Evolutionary conservation across 2,113 vertebrate genomes (phyloP), one percentile per base, ranked within the genome.

Genomic region (Lagopus leucura): DNA sequence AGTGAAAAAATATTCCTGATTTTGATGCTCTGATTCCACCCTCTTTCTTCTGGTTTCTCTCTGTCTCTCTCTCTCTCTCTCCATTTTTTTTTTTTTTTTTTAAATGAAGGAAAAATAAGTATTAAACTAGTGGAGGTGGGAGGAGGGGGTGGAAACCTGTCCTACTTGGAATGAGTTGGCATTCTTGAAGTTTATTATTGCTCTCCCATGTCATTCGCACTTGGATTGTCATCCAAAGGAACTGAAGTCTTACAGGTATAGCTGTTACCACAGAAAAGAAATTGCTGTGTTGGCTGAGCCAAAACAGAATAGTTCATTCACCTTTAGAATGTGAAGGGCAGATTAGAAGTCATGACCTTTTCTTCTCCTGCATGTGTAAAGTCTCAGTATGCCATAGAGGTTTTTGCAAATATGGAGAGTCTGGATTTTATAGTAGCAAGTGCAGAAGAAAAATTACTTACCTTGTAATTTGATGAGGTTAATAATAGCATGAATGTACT

Each of bases 401-500:
- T 55, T 79, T 91, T 88, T 88, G 61, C 25, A 94, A 90, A 85
- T 54, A 34, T 38, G 93, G 74, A 94, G 94, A 67, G 43, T 30
- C 72, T 94, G 42, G 8, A 34, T 50, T 80, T 67, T 83, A 40
- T 95, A 93, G 82, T 54, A 76, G 58, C 67, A 93, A 64, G 67
- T 86, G 32, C 38, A 63, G 86, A 95, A 95, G 50, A 38, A 93
- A 96, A 92, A 85, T 87, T 80, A 87, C 65, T 93, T 93, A 94
- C 50, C 93, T 95, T 95, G 84, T 91, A 96, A 96, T 95, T 92
- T 94, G 74, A 93, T 91, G 57, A 96, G 80, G 67, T 63, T 91
- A 92, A 63, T 88, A 80, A 92, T 88, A 94, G 72, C 85, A 70
- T 94, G 86, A 82, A 93, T 92, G 58, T 40, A 75, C 47, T 93